Conservation (phyloP, 2,888 invertebrate genomes). For the Lithophane leautieri region DNA sequence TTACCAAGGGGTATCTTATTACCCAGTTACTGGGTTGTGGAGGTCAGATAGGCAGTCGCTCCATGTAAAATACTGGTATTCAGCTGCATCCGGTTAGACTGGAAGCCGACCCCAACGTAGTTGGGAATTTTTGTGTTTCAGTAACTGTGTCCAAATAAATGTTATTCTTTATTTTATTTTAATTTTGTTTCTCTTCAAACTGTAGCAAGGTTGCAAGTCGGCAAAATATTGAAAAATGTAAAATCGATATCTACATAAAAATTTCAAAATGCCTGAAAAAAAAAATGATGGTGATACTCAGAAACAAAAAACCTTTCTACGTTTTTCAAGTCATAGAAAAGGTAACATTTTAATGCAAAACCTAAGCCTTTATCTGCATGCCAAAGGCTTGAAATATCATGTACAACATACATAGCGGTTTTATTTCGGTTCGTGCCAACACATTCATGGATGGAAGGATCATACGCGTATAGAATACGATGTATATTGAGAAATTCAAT, state of each 20-base stretch:
- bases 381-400: conserved; percentile 47
- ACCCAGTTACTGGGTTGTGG: too few species aligned
- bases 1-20: too few species aligned
- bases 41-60: too few species aligned
- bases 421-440: conserved; percentile 8
- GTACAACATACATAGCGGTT: conserved; percentile 7
- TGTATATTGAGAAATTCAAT: conserved; percentile 26
- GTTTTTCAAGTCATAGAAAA: conserved; percentile 8
- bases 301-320: not conserved
- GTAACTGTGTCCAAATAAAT: too few species aligned
- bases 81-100: too few species aligned
- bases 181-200: not conserved
- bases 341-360: conserved; percentile 9
- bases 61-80: too few species aligned
- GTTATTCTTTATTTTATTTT: not conserved
- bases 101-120: too few species aligned
- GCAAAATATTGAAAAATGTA: not conserved
- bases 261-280: not conserved
- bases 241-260: not conserved
- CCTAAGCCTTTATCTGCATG: conserved; percentile 31
- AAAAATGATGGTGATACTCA: not conserved
- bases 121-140: too few species aligned
- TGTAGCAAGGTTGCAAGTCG: not conserved
- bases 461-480: conserved; percentile 15
- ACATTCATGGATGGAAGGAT: conserved; percentile 17